phyloP scores from a whole-genome alignment of 2,888 invertebrate species.

The Aphidoletes aphidimyza region DNA sequence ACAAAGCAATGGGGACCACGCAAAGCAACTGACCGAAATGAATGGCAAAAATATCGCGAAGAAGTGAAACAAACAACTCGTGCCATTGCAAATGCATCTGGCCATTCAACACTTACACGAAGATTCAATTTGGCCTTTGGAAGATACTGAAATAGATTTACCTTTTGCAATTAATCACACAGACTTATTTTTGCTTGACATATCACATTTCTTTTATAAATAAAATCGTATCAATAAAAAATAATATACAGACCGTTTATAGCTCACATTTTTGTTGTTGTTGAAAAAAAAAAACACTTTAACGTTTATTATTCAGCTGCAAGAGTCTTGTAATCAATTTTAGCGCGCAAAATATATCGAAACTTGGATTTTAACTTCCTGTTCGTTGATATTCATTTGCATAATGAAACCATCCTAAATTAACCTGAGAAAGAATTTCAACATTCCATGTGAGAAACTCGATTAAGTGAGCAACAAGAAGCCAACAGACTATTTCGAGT shows the following conservation, averaged over 20 bases:
- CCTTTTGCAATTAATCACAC: too few species aligned
- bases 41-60: constrained; percentile 72
- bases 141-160: constrained; percentile 56
- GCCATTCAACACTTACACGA: constrained; percentile 62
- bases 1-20: constrained; percentile 74
- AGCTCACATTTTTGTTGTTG: too few species aligned
- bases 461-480: not conserved
- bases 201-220: too few species aligned
- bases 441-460: not conserved
- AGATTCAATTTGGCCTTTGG: constrained; percentile 62
- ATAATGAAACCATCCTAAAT: too few species aligned
- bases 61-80: constrained; percentile 66
- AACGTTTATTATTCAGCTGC: too few species aligned
- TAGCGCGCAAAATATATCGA: not conserved
- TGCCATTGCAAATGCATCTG: constrained; percentile 59
- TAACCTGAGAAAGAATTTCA: not conserved
- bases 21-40: constrained; percentile 67
- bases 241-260: too few species aligned
- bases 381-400: not conserved
- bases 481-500: not conserved
- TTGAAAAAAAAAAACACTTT: too few species aligned
- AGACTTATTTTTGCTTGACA: not conserved
- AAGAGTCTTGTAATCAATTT: too few species aligned
- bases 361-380: not conserved
- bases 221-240: too few species aligned